These are phyloP conservation scores for Trididemnum clinides DNA, from an alignment of 23 tunicate genomes.

Conservation along the genomic window DNA sequence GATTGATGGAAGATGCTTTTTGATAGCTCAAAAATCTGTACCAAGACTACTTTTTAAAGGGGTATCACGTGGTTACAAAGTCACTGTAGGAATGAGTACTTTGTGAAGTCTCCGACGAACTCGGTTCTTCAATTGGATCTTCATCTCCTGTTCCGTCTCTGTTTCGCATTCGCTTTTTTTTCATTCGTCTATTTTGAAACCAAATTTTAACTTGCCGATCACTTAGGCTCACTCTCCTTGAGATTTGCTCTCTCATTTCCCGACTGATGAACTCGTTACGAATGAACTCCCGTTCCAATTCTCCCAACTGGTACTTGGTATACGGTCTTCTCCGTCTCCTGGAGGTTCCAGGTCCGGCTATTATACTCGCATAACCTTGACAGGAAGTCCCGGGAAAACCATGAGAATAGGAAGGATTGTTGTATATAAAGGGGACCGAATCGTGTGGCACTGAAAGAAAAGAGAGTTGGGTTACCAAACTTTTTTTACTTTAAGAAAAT, in stretches of 20 bases:
- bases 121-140: not conserved
- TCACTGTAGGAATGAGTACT: not conserved
- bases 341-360: constrained; percentile 17
- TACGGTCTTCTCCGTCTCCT: constrained; percentile 88
- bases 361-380: not conserved
- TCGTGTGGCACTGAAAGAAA: constrained; percentile 16
- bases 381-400: not conserved
- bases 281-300: constrained; percentile 87
- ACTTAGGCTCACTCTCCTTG: constrained; percentile 64
- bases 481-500: too few relatives aligned
- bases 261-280: constrained; percentile 97
- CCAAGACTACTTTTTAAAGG: too few relatives aligned
- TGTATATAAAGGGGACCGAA: not conserved
- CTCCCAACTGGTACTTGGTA: constrained; percentile 90
- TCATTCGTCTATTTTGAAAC: constrained; percentile 98
- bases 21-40: too few relatives aligned
- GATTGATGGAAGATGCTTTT: too few relatives aligned
- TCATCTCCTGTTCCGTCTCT: constrained; percentile 51
- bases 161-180: constrained; percentile 80
- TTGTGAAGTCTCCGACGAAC: not conserved
- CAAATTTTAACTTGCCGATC: constrained; percentile 98
- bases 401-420: not conserved
- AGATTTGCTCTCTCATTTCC: constrained; percentile 87
- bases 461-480: not conserved
- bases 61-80: too few relatives aligned